Percentiles rank a stretch among this genome's conserved stretches.
phyloP scores from a whole-genome alignment of 2,113 vertebrate species.

The Chionomys nivalis region DNA sequence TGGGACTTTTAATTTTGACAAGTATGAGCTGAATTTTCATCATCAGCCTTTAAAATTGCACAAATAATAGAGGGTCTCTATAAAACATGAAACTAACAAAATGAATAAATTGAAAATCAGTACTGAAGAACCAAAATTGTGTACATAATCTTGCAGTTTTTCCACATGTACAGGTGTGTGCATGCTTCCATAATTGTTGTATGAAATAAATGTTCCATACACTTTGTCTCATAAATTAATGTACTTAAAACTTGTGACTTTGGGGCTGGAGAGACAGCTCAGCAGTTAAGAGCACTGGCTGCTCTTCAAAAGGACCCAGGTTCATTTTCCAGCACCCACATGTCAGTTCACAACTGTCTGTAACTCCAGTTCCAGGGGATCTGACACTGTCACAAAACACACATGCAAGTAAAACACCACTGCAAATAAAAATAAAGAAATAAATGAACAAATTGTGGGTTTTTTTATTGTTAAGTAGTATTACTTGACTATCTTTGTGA shows the following conservation, averaged over 20 bases:
- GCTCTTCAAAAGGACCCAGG: neutral
- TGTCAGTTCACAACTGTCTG: neutral
- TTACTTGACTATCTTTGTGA: neutral
- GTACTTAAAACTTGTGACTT: neutral
- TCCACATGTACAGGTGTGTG: neutral
- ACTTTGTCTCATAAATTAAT: neutral
- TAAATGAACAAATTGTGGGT: neutral
- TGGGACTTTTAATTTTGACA: neutral
- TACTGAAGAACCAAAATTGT: neutral
- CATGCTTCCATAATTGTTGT: slow-evolving; percentile 2
- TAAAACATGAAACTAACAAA: slow-evolving; percentile 52
- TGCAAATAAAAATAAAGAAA: neutral
- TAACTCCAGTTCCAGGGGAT: neutral
- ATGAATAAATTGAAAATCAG: slow-evolving; percentile 44
- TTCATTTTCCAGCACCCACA: neutral
- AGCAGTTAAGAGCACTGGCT: neutral
- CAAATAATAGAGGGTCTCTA: neutral
- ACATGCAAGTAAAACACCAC: neutral
- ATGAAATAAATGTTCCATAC: neutral
- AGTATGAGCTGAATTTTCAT: neutral
- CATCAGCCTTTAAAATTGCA: neutral
- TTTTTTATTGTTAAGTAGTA: neutral
- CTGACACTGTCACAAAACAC: neutral
- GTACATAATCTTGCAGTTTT: slow-evolving; percentile 11
- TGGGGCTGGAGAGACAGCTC: neutral